phyloP scores from a whole-genome alignment of 2,797 vertebrate genomes.

The Sebastes matsubarae region DNA sequence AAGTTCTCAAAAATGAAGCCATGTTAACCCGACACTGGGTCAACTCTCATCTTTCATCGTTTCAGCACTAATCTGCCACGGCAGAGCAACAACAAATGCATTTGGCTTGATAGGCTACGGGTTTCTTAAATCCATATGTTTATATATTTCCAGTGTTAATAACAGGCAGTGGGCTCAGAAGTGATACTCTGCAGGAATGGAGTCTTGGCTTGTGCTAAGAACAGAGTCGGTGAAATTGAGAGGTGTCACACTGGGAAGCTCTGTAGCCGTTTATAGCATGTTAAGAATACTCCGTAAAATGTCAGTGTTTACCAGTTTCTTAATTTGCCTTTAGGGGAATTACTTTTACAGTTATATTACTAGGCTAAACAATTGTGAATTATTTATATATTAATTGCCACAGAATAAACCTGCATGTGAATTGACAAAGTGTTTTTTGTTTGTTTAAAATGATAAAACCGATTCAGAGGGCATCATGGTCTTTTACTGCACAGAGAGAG shows the following conservation, averaged over 20 bases:
- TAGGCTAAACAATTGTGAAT: background rate
- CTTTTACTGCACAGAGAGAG: conserved; percentile 19
- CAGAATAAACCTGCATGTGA: background rate
- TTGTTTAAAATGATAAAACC: conserved; percentile 22
- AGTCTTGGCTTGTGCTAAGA: conserved; percentile 20
- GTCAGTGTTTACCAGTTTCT: conserved; percentile 3
- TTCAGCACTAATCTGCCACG: background rate
- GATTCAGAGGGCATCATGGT: conserved; percentile 14
- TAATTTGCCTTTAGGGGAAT: background rate
- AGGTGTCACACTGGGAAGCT: conserved; percentile 13
- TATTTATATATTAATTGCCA: background rate
- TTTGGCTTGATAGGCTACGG: background rate
- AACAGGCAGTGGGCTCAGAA: background rate
- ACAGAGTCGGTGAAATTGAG: conserved; percentile 31
- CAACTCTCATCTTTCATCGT: conserved; percentile 13
- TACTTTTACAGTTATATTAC: background rate
- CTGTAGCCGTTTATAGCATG: conserved; percentile 13
- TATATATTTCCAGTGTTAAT: background rate
- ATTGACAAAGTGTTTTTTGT: background rate
- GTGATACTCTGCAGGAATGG: conserved; percentile 9
- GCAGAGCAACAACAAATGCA: background rate
- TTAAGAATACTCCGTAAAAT: conserved; percentile 38
- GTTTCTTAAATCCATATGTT: background rate
- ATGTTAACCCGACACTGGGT: conserved; percentile 29
- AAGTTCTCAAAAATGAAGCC: conserved; percentile 44